Evolutionary conservation across 2,797 vertebrate genomes (phyloP), one percentile per base, ranked within the genome.

Genomic region (Pagetopsis macropterus): DNA sequence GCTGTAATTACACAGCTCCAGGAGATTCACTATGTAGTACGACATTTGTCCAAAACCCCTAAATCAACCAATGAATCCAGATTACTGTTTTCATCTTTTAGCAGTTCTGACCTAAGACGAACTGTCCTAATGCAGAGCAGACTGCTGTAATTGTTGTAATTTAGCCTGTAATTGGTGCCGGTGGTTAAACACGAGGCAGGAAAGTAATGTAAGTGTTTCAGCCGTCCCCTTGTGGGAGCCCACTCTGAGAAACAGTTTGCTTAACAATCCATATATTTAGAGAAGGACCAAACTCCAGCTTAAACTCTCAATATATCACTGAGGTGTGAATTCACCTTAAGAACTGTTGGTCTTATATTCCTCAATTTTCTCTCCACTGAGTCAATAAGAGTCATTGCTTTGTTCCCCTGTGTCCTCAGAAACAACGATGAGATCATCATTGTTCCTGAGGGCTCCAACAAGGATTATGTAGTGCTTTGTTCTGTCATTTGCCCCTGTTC

Each of bases 1-100:
- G 27, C 60, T 74, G 43, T 85, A 85, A 92, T 84, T 86, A 81
- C 52, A 72, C 33, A 19, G 7, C 72, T 82, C 69, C 63, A 58
- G 21, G 79, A 64, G 75, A 74, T 70, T 60, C 40, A 56, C 62
- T 46, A 70, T 44, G 76, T 75, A 68, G 40, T 41, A 65, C 51
- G 14, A 84, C 79, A 78, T 82, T 88, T 74, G 66, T 69, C 65
- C 72, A 69, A 37, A 13, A 65, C 64, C 54, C 70, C 62, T 23
- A 81, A 89, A 90, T 89, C 79, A 92, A 77, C 76, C 84, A 82
- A 84, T 86, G 84, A 87, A 87, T 85, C 67, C 71, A 46, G 70
- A 86, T 86, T 82, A 77, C 76, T 65, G 66, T 71, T 73, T 85
- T 85, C 71, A 78, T 82, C 79, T 78, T 76, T 73, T 79, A 71